Percentiles rank a stretch among this genome's conserved stretches.
phyloP scores from a whole-genome alignment of 2,797 vertebrate species.

The Bucorvus abyssinicus region DNA sequence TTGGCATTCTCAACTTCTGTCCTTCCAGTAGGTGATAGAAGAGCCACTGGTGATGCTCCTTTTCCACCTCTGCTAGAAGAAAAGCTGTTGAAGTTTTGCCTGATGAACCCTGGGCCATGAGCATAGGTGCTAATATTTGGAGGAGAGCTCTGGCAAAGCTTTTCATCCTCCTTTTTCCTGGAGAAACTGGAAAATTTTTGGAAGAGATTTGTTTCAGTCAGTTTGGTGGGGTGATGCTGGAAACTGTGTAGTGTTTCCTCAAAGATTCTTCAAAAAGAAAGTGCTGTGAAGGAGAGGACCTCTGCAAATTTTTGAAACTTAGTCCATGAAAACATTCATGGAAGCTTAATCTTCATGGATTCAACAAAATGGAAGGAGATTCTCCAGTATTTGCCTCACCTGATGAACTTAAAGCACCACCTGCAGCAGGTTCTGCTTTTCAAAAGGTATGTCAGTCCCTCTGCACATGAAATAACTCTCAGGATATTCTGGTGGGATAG shows the following conservation, averaged over 20 bases:
- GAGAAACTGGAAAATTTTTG: conserved; percentile 50
- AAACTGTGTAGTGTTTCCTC: not conserved
- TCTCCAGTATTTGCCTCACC: conserved; percentile 34
- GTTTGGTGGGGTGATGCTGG: not conserved
- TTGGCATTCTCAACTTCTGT: not conserved
- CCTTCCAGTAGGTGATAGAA: not conserved
- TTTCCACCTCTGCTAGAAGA: conserved; percentile 6
- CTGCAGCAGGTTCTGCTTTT: not conserved
- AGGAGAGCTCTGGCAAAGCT: not conserved
- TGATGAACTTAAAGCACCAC: conserved; percentile 31
- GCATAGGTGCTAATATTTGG: not conserved
- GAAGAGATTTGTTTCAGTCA: conserved; percentile 16
- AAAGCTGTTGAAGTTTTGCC: not conserved
- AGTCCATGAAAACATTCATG: conserved; percentile 53
- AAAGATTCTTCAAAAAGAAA: conserved; percentile 58
- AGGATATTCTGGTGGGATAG: not conserved
- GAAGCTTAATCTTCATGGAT: conserved; percentile 55
- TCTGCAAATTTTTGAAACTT: conserved; percentile 44
- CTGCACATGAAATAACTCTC: not conserved
- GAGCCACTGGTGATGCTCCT: not conserved
- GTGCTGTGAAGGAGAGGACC: conserved; percentile 36
- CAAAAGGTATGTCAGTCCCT: not conserved
- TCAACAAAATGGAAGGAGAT: conserved; percentile 48
- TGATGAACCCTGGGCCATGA: not conserved
- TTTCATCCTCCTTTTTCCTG: conserved; percentile 32